phyloP scores from a whole-genome alignment of 2,888 invertebrate species.

The Sussaba pulchella region DNA sequence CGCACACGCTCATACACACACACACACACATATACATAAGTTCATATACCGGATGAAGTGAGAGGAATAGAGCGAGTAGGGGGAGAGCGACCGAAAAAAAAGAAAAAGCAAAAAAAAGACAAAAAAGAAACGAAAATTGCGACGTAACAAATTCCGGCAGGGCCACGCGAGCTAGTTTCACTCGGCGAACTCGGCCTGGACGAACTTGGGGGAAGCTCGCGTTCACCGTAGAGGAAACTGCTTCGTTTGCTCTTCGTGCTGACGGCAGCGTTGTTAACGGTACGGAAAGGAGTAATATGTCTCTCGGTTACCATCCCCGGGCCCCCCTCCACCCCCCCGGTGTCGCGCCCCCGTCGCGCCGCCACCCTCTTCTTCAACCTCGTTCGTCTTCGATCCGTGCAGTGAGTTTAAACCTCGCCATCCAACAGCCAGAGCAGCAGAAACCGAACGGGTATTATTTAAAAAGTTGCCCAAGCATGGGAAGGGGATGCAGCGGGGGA shows the following conservation, averaged over 20 bases:
- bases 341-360: background rate
- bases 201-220: slow-evolving; percentile 57
- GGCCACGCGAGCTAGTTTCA: slow-evolving; percentile 55
- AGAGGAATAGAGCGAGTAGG: slow-evolving; percentile 22
- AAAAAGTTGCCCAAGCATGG: slow-evolving; percentile 53
- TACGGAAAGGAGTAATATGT: slow-evolving; percentile 68
- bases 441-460: slow-evolving; percentile 48
- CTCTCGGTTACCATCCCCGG: slow-evolving; percentile 55
- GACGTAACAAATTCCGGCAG: slow-evolving; percentile 62
- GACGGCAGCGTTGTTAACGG: slow-evolving; percentile 67
- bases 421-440: slow-evolving; percentile 31
- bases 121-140: too few relatives aligned
- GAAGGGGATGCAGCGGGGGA: too few relatives aligned
- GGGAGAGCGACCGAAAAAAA: slow-evolving; percentile 17
- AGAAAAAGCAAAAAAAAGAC: too few relatives aligned
- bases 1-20: too few relatives aligned
- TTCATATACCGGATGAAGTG: slow-evolving; percentile 18
- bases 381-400: slow-evolving; percentile 61
- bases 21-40: background rate
- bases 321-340: slow-evolving; percentile 2
- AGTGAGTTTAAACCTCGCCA: slow-evolving; percentile 47
- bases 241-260: slow-evolving; percentile 68
- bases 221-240: slow-evolving; percentile 64
- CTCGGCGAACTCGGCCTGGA: slow-evolving; percentile 56
- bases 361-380: slow-evolving; percentile 42